Evolutionary conservation across 2,888 invertebrate genomes (phyloP), one percentile per base, ranked within the genome.

Genomic region (Petrolisthes cinctipes): DNA sequence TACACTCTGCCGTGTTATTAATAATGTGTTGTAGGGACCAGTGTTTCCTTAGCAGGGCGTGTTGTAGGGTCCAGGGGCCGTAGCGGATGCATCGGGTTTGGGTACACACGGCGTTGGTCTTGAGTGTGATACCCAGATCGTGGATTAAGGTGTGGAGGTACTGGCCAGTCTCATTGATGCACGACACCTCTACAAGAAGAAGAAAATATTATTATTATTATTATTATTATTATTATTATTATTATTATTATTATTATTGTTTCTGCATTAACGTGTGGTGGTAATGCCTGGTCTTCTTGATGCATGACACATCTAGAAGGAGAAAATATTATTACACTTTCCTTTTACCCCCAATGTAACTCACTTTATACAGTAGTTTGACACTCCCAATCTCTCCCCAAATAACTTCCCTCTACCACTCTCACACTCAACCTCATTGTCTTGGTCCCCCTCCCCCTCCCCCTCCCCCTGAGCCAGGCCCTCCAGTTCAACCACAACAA

Each of bases 91-190:
- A 97, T 90, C 97, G 95, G 7, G 98, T 94, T 11, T 95, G 95
- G 0, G 95, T 95, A 92, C 97, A 97, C 91, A 96, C 95, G 0
- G 99, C 98, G 0, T 95, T 95, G 1, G 96, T 95, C 91, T 95
- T 96, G 71, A 98, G 92, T 92, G 95, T 95, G 0, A 96, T 92
- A 5, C 97, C 99, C 68, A 99, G 93, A 90, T 97, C 96, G 92
- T 97, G 95, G 17, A 98, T 93, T n/a, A 99, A 92, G 0, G 94
- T 94, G 92, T 95, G 95, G 23, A 99, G 93, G 92, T 96, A 97
- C 78, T 94, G 93, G 91, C 96, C 96, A 91, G 95, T 95, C 93
- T 98, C 98, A 93, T 98, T 98, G 53, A 97, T 95, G 68, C 96
- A 95, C 92, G 97, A 96, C 56, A 99, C 93, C 94, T 98, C 98